Percentiles rank a stretch among this genome's conserved stretches.
Evolutionary conservation across 2,888 invertebrate species (phyloP).

Genomic region (Rhagium mordax): DNA sequence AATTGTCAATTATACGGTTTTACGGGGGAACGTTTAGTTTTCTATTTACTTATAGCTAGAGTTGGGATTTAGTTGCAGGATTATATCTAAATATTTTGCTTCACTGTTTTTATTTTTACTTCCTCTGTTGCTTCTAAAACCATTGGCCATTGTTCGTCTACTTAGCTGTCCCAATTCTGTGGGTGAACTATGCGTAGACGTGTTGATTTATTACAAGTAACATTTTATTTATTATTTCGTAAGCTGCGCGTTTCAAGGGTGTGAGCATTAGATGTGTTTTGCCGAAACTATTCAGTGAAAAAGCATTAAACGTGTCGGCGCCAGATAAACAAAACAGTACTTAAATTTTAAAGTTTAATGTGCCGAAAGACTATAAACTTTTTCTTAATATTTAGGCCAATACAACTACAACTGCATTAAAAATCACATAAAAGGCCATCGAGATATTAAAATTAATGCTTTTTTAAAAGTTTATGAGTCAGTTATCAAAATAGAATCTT

Average conservation of each 20-base stretch:
- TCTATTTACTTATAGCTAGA: background rate
- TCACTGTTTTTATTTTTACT: background rate
- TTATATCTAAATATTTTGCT: too few relatives aligned
- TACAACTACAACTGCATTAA: conserved; percentile 28
- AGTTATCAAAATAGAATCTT: conserved; percentile 32
- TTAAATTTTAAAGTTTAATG: conserved; percentile 27
- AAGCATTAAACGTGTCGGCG: conserved; percentile 28
- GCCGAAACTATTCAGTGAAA: conserved; percentile 6
- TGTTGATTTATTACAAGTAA: background rate
- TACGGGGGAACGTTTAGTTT: background rate
- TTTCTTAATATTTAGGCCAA: conserved; percentile 30
- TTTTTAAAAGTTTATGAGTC: conserved; percentile 30
- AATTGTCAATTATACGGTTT: conserved; percentile 25
- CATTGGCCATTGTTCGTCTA: too few relatives aligned
- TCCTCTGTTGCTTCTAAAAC: too few relatives aligned
- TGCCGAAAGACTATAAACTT: conserved; percentile 27
- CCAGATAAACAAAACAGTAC: conserved; percentile 29
- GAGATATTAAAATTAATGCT: conserved; percentile 32
- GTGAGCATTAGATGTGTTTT: background rate
- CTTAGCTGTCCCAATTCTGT: too few relatives aligned
- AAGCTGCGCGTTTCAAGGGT: background rate
- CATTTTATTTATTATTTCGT: background rate
- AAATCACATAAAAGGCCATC: conserved; percentile 36
- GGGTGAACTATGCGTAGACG: too few relatives aligned
- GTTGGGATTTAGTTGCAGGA: too few relatives aligned